These are phyloP conservation scores for Apeltes quadracus DNA, from an alignment of 2,113 vertebrate genomes.

Conservation along the genomic window DNA sequence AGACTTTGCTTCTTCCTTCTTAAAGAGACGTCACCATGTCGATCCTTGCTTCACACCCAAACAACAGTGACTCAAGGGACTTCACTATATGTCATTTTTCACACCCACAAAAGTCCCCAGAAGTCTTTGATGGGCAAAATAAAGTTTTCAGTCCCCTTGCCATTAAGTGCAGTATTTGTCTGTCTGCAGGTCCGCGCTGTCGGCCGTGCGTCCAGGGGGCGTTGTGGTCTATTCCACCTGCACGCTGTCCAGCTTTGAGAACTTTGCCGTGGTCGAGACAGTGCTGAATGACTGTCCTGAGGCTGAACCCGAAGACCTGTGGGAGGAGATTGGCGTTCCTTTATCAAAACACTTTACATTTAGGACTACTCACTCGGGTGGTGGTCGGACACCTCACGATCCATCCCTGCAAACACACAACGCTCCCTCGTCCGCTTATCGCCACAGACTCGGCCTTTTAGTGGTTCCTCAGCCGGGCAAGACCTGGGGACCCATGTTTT, in stretches of 20 bases:
- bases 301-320: constrained; percentile 82
- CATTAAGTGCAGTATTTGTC: constrained; percentile 22
- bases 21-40: not conserved
- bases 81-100: not conserved
- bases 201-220: constrained; percentile 89
- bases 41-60: not conserved
- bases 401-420: constrained; percentile 12
- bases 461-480: constrained; percentile 87
- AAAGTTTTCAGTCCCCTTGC: not conserved
- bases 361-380: constrained; percentile 52
- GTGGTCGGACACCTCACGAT: constrained; percentile 13
- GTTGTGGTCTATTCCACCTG: constrained; percentile 93
- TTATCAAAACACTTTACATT: constrained; percentile 85
- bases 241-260: constrained; percentile 91
- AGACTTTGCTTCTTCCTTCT: not conserved
- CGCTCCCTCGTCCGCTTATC: constrained; percentile 18
- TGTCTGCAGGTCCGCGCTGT: constrained; percentile 86
- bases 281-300: constrained; percentile 80
- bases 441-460: constrained; percentile 81
- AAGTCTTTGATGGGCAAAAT: not conserved
- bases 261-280: constrained; percentile 84
- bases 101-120: not conserved
- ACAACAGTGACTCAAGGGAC: not conserved
- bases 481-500: constrained; percentile 95
- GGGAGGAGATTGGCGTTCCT: constrained; percentile 75